These are phyloP conservation scores for Heterohyrax brucei DNA, from an alignment of 2,797 vertebrate species.

Conservation along the genomic window DNA sequence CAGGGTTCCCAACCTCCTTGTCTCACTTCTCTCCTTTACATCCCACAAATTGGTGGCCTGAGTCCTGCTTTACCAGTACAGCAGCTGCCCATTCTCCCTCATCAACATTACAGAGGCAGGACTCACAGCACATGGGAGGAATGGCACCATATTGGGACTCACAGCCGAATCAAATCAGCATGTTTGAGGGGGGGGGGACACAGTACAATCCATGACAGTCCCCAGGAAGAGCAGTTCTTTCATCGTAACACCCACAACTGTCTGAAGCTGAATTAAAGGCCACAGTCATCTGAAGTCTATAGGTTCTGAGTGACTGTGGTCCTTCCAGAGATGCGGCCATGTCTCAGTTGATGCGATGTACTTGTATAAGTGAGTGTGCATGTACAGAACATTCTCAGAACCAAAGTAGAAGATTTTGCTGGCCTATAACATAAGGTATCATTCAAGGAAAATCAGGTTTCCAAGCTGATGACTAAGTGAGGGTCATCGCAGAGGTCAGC, in stretches of 20 bases:
- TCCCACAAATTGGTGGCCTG: no score
- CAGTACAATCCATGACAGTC: not conserved
- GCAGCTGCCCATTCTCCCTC: no score
- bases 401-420: conserved; percentile 51
- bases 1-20: no score
- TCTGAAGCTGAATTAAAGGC: conserved; percentile 68
- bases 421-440: not conserved
- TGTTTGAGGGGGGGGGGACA: no score
- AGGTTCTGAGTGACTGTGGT: conserved; percentile 67
- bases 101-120: no score
- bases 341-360: not conserved
- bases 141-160: no score
- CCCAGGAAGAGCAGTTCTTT: conserved; percentile 66
- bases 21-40: no score
- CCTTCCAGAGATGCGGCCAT: conserved; percentile 27
- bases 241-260: conserved; percentile 64
- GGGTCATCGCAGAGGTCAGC: not conserved
- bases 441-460: conserved; percentile 31
- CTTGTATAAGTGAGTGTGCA: not conserved
- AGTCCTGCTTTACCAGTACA: no score
- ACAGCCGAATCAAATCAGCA: no score
- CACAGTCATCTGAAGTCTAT: conserved; percentile 37
- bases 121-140: no score
- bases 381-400: not conserved
- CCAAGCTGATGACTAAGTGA: not conserved